Percentiles rank a stretch among this genome's conserved stretches.
Evolutionary conservation across 1,140 invertebrate genomes (phyloP).

Genomic region (Neotoxoptera formosana): DNA sequence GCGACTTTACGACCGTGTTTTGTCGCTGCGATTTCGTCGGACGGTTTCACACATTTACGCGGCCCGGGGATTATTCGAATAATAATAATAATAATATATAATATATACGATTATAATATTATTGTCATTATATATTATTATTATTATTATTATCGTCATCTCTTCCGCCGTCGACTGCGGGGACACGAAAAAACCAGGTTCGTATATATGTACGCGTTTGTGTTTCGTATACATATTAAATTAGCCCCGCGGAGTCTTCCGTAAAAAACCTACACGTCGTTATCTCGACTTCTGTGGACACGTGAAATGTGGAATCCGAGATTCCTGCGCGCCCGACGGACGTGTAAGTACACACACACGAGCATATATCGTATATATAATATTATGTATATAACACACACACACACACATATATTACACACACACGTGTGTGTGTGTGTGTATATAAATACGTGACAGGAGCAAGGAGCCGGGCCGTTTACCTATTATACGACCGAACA

Average conservation of each 20-base stretch:
- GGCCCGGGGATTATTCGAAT: constrained; percentile 12
- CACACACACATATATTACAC: background rate
- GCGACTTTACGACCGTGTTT: constrained; percentile 54
- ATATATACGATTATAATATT: constrained; percentile 28
- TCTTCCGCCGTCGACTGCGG: background rate
- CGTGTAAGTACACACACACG: background rate
- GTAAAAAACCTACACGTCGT: constrained; percentile 44
- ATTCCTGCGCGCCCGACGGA: background rate
- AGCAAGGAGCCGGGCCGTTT: constrained; percentile 33
- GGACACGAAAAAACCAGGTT: background rate
- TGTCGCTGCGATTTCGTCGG: constrained; percentile 46
- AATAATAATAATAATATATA: too few species aligned
- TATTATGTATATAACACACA: background rate
- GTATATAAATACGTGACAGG: constrained; percentile 27
- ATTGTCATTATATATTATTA: background rate
- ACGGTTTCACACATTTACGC: constrained; percentile 57
- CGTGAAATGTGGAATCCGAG: constrained; percentile 39
- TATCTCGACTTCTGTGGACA: constrained; percentile 50
- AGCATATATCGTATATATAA: background rate
- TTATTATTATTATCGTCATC: too few species aligned
- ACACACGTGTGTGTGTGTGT: background rate
- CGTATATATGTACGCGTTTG: background rate
- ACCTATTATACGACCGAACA: constrained; percentile 40
- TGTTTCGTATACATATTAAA: background rate
- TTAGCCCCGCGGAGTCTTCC: constrained; percentile 40